Conservation (phyloP, 2,113 vertebrate genomes). For the Ammospiza nelsoni region DNA sequence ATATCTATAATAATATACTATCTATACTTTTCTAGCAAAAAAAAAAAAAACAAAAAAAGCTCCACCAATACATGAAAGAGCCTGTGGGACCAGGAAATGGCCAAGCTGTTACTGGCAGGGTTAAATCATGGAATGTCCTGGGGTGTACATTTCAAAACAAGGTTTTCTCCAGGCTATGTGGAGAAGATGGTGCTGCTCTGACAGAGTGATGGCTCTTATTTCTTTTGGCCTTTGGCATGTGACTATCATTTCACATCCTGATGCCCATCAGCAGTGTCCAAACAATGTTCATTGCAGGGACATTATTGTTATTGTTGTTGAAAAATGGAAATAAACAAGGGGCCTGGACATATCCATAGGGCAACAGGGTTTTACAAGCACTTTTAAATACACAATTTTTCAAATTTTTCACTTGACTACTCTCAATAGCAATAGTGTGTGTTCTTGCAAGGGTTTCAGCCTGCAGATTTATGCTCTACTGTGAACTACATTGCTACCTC, state of each 20-base stretch:
- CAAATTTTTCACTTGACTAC: constrained; percentile 2
- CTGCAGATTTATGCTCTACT: constrained; percentile 24
- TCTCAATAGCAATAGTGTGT: not conserved
- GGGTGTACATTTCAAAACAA: not conserved
- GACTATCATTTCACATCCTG: not conserved
- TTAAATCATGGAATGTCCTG: not conserved
- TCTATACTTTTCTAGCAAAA: not conserved
- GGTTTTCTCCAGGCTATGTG: not conserved
- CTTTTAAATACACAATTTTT: not conserved
- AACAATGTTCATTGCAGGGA: not conserved
- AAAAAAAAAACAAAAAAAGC: not conserved
- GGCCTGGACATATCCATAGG: not conserved
- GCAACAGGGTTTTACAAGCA: not conserved
- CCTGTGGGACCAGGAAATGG: not conserved
- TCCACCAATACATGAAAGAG: not conserved
- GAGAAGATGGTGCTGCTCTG: not conserved
- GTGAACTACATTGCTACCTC: not conserved
- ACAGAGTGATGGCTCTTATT: not conserved
- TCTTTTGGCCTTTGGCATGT: not conserved
- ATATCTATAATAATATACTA: not conserved
- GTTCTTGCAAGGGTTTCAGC: constrained; percentile 2
- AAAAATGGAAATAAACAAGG: not conserved
- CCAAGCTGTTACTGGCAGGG: not conserved
- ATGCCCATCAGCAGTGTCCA: not conserved
- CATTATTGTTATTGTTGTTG: not conserved